phyloP scores from a whole-genome alignment of 2,888 invertebrate genomes.

The Plebejus melissa region DNA sequence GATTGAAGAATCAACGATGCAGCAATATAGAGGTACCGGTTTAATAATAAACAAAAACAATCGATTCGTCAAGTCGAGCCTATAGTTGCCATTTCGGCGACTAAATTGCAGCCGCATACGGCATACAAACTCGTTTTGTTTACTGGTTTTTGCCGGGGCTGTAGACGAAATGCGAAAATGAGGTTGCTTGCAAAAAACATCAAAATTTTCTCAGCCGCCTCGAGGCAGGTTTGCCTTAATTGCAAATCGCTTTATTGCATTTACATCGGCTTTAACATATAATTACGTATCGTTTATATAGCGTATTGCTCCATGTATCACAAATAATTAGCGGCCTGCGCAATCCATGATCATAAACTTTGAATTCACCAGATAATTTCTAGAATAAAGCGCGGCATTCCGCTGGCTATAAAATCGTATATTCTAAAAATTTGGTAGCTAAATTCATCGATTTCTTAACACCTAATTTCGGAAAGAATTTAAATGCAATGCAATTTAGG shows the following conservation, averaged over 20 bases:
- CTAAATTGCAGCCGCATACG: neutral
- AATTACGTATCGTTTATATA: constrained; percentile 6
- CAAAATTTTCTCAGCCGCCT: neutral
- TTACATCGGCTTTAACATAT: neutral
- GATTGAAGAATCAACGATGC: neutral
- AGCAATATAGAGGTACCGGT: neutral
- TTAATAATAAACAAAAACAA: neutral
- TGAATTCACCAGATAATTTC: constrained; percentile 2
- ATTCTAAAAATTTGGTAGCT: neutral
- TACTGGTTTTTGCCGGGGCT: constrained; percentile 9
- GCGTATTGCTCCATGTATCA: neutral
- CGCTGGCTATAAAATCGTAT: neutral
- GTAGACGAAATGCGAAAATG: constrained; percentile 5
- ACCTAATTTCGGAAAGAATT: constrained; percentile 1
- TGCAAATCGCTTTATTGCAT: constrained; percentile 4
- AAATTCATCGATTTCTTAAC: neutral
- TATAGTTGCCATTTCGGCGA: neutral
- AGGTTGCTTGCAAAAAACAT: neutral
- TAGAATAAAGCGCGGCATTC: constrained; percentile 8
- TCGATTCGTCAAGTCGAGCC: neutral
- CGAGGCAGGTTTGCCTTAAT: neutral
- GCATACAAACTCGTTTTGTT: constrained; percentile 5
- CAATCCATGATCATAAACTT: constrained; percentile 5
- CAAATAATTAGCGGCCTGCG: neutral
- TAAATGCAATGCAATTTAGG: constrained; percentile 4